Evolutionary conservation across 2,797 vertebrate species (phyloP).

Genomic region (Aplochiton taeniatus): DNA sequence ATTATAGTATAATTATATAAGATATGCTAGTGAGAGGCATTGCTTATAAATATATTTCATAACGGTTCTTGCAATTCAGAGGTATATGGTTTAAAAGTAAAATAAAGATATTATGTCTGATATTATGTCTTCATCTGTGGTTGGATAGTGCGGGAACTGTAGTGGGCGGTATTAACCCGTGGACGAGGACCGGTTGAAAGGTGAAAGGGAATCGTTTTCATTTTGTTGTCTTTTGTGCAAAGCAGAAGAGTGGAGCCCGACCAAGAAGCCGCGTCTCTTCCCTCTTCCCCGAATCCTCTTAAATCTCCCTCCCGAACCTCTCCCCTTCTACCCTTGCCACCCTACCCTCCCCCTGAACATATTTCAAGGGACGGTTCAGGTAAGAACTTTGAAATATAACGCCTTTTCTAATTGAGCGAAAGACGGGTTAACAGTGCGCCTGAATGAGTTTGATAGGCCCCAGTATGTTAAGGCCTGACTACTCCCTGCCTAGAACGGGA

Average conservation of each 20-base stretch:
- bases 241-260: conserved; percentile 79
- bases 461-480: conserved; percentile 54
- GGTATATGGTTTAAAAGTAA: no score
- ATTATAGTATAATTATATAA: no score
- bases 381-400: conserved; percentile 46
- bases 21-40: no score
- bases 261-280: conserved; percentile 75
- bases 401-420: conserved; percentile 46
- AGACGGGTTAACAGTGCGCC: conserved; percentile 52
- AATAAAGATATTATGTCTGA: no score
- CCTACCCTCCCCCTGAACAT: conserved; percentile 77
- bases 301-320: conserved; percentile 82
- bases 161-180: conserved; percentile 46
- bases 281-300: conserved; percentile 85
- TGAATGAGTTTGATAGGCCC: conserved; percentile 66
- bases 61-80: no score
- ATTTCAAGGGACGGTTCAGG: conserved; percentile 65
- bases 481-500: conserved; percentile 9
- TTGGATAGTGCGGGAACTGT: background rate
- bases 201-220: conserved; percentile 75
- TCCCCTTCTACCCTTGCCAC: conserved; percentile 79
- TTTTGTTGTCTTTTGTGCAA: conserved; percentile 77
- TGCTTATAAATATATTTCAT: no score
- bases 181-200: conserved; percentile 56
- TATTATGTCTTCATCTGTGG: no score